Evolutionary conservation across 2,113 vertebrate genomes (phyloP), one percentile per base, ranked within the genome.

Genomic region (Erythrocercus mccallii): DNA sequence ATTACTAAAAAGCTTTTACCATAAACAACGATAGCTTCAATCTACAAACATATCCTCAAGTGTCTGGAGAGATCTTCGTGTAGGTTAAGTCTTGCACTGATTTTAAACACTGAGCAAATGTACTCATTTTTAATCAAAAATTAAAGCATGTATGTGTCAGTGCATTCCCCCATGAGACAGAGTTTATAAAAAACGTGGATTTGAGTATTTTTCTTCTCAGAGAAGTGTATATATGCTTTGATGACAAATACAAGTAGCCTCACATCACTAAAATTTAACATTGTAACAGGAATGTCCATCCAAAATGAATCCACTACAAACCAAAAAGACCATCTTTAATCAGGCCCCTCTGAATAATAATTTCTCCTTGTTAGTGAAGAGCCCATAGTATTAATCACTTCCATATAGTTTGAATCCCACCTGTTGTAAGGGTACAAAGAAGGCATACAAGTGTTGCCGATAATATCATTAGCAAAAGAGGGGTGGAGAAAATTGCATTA

Each of bases 401-500:
- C 23, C n/a, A 40, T 9, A 23, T 1, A 38, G 13, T 35, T 21
- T 4, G 14, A 88, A 61, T 31, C 38, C n/a, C 47, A 37, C 25
- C 38, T 82, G 62, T 40, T 48, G 48, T 17, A 69, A 72, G 21
- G 18, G 33, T 56, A 44, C 44, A 65, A 53, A 13, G 18, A 28
- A 69, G 27, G 45, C 3, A 3, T 13, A 28, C 7, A 58, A 30
- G 33, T 42, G 42, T 45, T 82, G 62, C 9, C 38, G 91, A 20
- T 76, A 89, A 1, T 50, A 80, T 58, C 87, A 94, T 94, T 90
- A 82, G 47, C 62, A 84, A 80, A 81, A 80, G 61, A 89, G 77
- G 96, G 94, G 95, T 91, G 96, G 96, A 95, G 94, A 90, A 82
- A 73, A 94, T 80, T 74, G 54, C 87, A 61, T 62, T 70, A 40